Evolutionary conservation across 64 coral and sea anemone genomes (phyloP).

Genomic region (Cladopsammia gracilis): DNA sequence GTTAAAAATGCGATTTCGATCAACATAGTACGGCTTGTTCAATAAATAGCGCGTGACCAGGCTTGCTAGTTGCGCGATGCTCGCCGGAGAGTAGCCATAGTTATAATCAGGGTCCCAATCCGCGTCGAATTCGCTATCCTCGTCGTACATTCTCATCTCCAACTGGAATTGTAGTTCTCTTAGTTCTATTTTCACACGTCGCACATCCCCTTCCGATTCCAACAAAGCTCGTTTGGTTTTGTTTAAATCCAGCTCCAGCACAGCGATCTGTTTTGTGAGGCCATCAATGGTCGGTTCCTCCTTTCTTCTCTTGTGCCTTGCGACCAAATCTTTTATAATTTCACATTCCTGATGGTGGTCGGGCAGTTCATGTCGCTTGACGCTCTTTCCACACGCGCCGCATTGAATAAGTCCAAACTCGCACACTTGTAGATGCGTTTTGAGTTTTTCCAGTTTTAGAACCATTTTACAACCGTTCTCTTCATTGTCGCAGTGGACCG

Average conservation of each 20-base stretch:
- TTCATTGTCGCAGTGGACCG: slow-evolving; percentile 81
- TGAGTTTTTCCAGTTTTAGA: slow-evolving; percentile 84
- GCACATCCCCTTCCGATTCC: slow-evolving; percentile 87
- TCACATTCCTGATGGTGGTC: slow-evolving; percentile 84
- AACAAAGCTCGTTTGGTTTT: slow-evolving; percentile 88
- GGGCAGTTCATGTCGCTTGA: slow-evolving; percentile 66
- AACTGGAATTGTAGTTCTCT: slow-evolving; percentile 79
- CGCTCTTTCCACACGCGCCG: slow-evolving; percentile 76
- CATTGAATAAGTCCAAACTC: slow-evolving; percentile 83
- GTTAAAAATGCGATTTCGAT: slow-evolving; percentile 90
- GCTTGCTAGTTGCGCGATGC: slow-evolving; percentile 91
- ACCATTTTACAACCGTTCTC: slow-evolving; percentile 98
- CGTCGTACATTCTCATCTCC: slow-evolving; percentile 52
- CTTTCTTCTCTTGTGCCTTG: slow-evolving; percentile 63
- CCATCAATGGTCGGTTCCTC: slow-evolving; percentile 74
- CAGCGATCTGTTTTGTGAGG: slow-evolving; percentile 83
- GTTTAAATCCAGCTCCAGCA: slow-evolving; percentile 90
- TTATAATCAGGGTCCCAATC: slow-evolving; percentile 97
- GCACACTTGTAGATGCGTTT: slow-evolving; percentile 75
- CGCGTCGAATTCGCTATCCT: slow-evolving; percentile 71
- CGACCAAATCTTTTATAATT: slow-evolving; percentile 66
- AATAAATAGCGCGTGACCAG: slow-evolving; percentile 84
- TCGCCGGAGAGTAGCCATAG: slow-evolving; percentile 95
- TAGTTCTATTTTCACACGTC: slow-evolving; percentile 79
- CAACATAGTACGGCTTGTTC: slow-evolving; percentile 90